phyloP scores from a whole-genome alignment of 2,797 vertebrate species.

The Sebastes matsubarae region DNA sequence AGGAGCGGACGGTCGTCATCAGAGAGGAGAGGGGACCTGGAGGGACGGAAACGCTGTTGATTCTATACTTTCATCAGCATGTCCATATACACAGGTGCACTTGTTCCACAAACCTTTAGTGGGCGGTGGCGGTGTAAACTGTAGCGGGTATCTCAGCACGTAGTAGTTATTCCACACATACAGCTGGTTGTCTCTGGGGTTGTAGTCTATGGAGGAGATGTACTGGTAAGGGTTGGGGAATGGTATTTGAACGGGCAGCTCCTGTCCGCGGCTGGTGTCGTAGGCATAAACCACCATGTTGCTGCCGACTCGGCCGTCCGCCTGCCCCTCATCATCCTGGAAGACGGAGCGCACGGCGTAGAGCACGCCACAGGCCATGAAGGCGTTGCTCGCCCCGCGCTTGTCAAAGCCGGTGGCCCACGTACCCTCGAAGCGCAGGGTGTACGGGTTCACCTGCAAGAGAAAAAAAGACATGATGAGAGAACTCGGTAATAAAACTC shows the following conservation, averaged over 20 bases:
- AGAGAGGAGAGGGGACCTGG: slow-evolving; percentile 80
- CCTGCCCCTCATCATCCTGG: slow-evolving; percentile 92
- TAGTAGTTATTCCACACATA: slow-evolving; percentile 98
- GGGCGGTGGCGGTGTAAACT: slow-evolving; percentile 88
- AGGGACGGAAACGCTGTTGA: not conserved
- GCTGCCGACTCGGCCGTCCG: slow-evolving; percentile 88
- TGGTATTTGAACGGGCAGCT: slow-evolving; percentile 85
- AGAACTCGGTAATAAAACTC: not conserved
- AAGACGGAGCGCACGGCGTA: slow-evolving; percentile 92
- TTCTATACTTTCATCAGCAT: not conserved
- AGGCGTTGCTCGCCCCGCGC: slow-evolving; percentile 92
- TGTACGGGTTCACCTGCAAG: slow-evolving; percentile 91
- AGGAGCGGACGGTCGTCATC: slow-evolving; percentile 86
- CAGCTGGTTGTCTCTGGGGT: slow-evolving; percentile 94
- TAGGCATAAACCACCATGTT: slow-evolving; percentile 92
- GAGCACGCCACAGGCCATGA: slow-evolving; percentile 94
- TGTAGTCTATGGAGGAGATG: slow-evolving; percentile 94
- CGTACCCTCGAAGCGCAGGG: slow-evolving; percentile 92
- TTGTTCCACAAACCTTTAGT: slow-evolving; percentile 82
- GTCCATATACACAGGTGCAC: not conserved
- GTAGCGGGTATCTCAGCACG: slow-evolving; percentile 89
- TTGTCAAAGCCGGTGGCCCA: slow-evolving; percentile 95
- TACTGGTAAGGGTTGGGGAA: slow-evolving; percentile 96
- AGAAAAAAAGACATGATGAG: not conserved
- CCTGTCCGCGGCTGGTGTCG: slow-evolving; percentile 89